phyloP scores from a whole-genome alignment of 2,113 vertebrate genomes.

The Chlorodrepanis virens region DNA sequence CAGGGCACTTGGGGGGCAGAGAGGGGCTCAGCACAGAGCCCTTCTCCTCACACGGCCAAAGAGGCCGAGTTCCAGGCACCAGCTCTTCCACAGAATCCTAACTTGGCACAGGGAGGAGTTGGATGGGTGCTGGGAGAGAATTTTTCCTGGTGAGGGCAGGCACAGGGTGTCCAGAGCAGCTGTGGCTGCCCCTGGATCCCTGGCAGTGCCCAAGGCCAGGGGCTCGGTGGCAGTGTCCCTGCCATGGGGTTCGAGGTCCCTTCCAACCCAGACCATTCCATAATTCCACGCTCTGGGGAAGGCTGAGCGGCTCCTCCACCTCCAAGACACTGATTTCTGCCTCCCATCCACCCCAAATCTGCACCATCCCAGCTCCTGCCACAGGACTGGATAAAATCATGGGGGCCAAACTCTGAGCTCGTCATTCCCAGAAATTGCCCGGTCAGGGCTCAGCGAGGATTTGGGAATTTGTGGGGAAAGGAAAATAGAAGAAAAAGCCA shows the following conservation, averaged over 20 bases:
- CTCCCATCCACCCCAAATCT: neutral
- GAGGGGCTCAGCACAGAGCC: neutral
- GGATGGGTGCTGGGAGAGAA: neutral
- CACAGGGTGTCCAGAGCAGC: neutral
- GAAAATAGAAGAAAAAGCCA: fast-evolving
- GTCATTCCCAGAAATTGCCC: neutral
- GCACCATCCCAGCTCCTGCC: neutral
- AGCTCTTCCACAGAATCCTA: fast-evolving
- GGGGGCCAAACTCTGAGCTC: neutral
- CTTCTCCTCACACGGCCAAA: neutral
- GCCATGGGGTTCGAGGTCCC: neutral
- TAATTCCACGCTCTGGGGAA: neutral
- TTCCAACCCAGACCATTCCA: neutral
- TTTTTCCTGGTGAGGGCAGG: neutral
- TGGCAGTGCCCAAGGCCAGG: neutral
- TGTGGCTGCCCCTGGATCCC: neutral
- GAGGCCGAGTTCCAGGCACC: neutral
- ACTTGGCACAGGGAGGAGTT: neutral
- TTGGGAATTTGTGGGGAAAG: neutral
- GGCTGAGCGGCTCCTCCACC: neutral
- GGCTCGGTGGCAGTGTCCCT: neutral
- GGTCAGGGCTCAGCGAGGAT: neutral
- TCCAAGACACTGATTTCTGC: neutral
- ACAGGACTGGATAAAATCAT: fast-evolving
- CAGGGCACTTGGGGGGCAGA: neutral